These are phyloP conservation scores for Zygogramma bicolorata DNA, from an alignment of 2,888 invertebrate genomes.

Conservation along the genomic window DNA sequence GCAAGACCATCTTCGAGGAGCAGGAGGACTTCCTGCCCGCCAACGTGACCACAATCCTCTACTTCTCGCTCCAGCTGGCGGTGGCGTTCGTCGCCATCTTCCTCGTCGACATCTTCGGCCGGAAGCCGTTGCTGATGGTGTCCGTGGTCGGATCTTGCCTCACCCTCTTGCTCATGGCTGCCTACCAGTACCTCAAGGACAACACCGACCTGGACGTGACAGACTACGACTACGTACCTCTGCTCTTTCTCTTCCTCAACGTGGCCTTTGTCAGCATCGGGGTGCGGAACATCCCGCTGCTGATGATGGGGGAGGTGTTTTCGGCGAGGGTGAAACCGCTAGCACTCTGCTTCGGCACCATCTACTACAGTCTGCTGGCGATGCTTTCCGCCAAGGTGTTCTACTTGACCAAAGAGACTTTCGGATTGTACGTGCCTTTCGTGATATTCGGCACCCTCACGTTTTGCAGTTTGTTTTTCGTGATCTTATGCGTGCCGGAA, in stretches of 20 bases:
- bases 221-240: slow-evolving; percentile 64
- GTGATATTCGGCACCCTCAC: slow-evolving; percentile 66
- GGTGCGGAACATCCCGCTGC: slow-evolving; percentile 69
- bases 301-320: slow-evolving; percentile 70
- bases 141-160: slow-evolving; percentile 67
- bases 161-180: slow-evolving; percentile 64
- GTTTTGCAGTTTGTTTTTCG: slow-evolving; percentile 63
- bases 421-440: slow-evolving; percentile 67
- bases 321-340: slow-evolving; percentile 70
- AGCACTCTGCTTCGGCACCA: slow-evolving; percentile 70
- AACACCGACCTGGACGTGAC: slow-evolving; percentile 59
- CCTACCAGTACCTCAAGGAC: slow-evolving; percentile 66
- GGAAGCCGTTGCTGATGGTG: slow-evolving; percentile 69
- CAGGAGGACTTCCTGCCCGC: slow-evolving; percentile 65
- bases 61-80: slow-evolving; percentile 70
- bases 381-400: slow-evolving; percentile 68
- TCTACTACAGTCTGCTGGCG: slow-evolving; percentile 68
- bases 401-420: slow-evolving; percentile 62
- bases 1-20: slow-evolving; percentile 69
- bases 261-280: slow-evolving; percentile 69
- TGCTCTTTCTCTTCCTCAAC: slow-evolving; percentile 67
- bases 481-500: slow-evolving; percentile 67
- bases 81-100: slow-evolving; percentile 71
- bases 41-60: slow-evolving; percentile 57
- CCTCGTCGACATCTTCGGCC: slow-evolving; percentile 71